These are phyloP conservation scores for Takifugu rubripes DNA, from an alignment of 2,797 vertebrate genomes.

Conservation along the genomic window DNA sequence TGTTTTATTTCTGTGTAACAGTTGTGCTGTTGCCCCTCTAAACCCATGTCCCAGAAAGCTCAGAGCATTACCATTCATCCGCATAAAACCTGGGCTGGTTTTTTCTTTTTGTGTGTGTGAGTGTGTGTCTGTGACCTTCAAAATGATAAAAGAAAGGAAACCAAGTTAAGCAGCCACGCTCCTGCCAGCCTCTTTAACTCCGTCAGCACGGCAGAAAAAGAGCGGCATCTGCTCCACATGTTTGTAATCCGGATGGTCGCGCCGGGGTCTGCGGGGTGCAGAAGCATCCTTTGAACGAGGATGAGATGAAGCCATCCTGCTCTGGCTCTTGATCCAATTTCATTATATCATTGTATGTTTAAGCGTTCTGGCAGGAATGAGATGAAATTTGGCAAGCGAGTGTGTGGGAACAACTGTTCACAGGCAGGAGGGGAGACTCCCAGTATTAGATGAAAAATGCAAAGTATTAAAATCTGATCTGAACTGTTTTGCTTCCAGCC, in stretches of 20 bases:
- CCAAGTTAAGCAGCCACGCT: conserved; percentile 5
- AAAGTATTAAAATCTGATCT: conserved; percentile 14
- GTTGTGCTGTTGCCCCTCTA: conserved; percentile 45
- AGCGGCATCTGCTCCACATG: not conserved
- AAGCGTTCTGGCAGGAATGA: conserved; percentile 29
- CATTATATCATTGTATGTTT: conserved; percentile 19
- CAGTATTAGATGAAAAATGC: conserved; percentile 21
- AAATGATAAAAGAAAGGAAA: conserved; percentile 3
- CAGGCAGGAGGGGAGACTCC: conserved; percentile 25
- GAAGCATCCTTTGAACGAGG: not conserved
- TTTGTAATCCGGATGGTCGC: not conserved
- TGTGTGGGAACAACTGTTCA: conserved; percentile 32
- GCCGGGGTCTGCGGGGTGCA: not conserved
- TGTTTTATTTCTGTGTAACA: conserved; percentile 66
- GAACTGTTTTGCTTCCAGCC: no score
- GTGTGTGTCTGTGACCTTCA: conserved; percentile 16
- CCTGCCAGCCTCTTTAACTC: conserved; percentile 1
- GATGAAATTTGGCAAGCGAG: conserved; percentile 29
- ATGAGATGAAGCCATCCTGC: conserved; percentile 4
- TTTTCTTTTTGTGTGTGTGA: not conserved
- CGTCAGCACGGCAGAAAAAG: conserved; percentile 1
- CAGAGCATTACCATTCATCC: conserved; percentile 41
- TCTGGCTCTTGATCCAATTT: conserved; percentile 12
- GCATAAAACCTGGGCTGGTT: not conserved
- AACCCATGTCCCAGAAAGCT: conserved; percentile 48